Evolutionary conservation across 2,888 invertebrate genomes (phyloP), one percentile per base, ranked within the genome.

Genomic region (Augiades crinisus): DNA sequence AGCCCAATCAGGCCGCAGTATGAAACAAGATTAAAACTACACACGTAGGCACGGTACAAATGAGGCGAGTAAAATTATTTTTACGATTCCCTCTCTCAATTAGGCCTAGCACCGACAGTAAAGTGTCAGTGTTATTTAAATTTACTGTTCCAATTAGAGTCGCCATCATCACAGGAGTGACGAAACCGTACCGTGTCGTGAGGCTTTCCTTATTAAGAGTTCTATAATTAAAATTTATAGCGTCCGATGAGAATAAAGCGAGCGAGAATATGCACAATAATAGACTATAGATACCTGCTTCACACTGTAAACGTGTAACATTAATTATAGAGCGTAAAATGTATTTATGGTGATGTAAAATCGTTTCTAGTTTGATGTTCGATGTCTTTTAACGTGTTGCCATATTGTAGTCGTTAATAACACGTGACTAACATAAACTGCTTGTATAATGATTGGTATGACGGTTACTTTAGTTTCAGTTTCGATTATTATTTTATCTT

Each of bases 91-190:
- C 80, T 82, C 65, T 82, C 85, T 85, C 86, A 88, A 87, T 89
- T 88, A 88, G 84, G 75, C 69, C 73, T 62, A 71, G 78, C 75
- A 75, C 76, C 79, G 86, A 81, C 82, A 77, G 78, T 83, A 72
- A 81, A 82, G 78, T 85, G 87, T 86, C 87, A 85, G 86, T 81
- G 78, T 85, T 86, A 87, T 86, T 87, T 85, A 82, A 87, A 89
- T 88, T 89, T 88, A 89, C 85, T 75, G 80, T 75, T 70, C 88
- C 86, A 89, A 89, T 89, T 89, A 89, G 87, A 78, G 71, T 71
- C 80, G 84, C 83, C 82, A 82, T 87, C 87, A 84, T 85, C 83
- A 70, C 67, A 62, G 63, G 63, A 73, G 74, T 82, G 85, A 86
- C 79, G 86, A 81, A 80, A 83, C 81, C 70, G 68, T 75, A 70